phyloP scores from a whole-genome alignment of 2,797 vertebrate species.

The Eupleurogrammus muticus region DNA sequence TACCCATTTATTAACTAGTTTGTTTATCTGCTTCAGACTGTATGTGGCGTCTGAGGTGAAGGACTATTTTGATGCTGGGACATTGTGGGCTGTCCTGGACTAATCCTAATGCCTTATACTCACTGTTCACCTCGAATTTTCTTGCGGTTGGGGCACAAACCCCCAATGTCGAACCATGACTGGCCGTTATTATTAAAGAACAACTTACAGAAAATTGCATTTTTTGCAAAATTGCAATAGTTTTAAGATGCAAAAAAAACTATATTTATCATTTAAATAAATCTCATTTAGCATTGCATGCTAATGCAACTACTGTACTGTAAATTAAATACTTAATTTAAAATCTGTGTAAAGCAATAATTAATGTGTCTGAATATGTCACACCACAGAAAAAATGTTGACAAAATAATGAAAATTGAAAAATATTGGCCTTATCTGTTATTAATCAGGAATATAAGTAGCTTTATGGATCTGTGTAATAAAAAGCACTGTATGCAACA shows the following conservation, averaged over 20 bases:
- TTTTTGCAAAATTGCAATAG: too few species aligned
- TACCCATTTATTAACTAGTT: conserved; percentile 56
- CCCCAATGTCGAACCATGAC: neutral
- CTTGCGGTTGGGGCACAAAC: neutral
- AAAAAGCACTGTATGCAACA: too few species aligned
- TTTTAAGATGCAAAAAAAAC: neutral
- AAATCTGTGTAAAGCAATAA: too few species aligned
- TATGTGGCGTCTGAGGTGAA: conserved; percentile 1
- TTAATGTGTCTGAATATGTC: too few species aligned
- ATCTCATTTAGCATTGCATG: too few species aligned
- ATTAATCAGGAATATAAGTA: too few species aligned
- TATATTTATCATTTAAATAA: neutral
- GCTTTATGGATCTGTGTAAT: too few species aligned
- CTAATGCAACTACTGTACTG: too few species aligned
- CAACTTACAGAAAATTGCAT: neutral
- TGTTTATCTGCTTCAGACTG: conserved; percentile 29
- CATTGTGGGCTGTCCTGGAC: neutral
- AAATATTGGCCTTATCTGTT: too few species aligned
- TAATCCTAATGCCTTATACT: neutral
- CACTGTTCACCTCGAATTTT: neutral
- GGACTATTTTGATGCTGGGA: neutral
- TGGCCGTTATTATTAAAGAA: neutral
- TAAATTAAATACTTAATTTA: too few species aligned
- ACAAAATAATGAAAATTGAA: too few species aligned
- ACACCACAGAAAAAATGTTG: too few species aligned